Conservation (phyloP, 2,113 vertebrate genomes). For the Martes martes region DNA sequence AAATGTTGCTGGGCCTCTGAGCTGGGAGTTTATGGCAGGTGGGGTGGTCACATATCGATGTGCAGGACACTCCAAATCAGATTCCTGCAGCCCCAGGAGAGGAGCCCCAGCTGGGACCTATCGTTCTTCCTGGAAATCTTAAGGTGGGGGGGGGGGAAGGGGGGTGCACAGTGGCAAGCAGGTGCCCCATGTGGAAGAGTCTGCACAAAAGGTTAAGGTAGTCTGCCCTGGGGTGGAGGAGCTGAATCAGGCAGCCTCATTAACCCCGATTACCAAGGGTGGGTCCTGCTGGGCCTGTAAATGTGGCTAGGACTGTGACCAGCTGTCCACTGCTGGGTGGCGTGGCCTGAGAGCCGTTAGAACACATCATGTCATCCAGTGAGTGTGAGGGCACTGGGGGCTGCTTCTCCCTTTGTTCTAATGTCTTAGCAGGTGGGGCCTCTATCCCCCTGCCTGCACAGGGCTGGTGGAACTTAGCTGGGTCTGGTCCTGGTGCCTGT, state of each 20-base stretch:
- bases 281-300: neutral
- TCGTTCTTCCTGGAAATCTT: neutral
- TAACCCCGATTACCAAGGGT: neutral
- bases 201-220: neutral
- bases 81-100: neutral
- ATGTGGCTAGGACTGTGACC: neutral
- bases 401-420: neutral
- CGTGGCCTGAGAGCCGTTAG: neutral
- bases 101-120: neutral
- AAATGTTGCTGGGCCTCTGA: too few relatives aligned
- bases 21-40: neutral
- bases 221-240: neutral
- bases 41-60: neutral
- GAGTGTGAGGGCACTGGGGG: neutral
- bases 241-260: neutral
- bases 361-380: neutral
- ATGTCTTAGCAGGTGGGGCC: neutral
- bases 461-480: too few relatives aligned
- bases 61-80: neutral
- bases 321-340: neutral
- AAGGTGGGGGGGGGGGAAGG: neutral
- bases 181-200: too few relatives aligned
- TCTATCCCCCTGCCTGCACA: neutral
- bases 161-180: neutral
- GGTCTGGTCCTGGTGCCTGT: neutral